These are phyloP conservation scores for Moxostoma hubbsi DNA, from an alignment of 2,797 vertebrate species.

Conservation along the genomic window DNA sequence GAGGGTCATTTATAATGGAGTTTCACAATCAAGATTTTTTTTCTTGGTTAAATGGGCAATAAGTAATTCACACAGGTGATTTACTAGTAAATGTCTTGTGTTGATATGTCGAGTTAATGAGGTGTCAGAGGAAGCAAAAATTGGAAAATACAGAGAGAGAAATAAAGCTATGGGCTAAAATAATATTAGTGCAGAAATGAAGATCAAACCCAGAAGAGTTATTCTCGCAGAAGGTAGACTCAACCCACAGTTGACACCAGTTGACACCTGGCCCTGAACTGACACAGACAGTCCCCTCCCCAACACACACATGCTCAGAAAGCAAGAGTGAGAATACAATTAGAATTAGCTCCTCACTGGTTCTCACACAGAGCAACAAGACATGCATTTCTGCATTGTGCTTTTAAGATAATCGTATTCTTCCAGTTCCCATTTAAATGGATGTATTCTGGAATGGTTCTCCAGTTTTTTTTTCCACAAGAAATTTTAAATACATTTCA, in stretches of 20 bases:
- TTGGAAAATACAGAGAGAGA: slow-evolving; percentile 17
- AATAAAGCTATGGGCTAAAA: not conserved
- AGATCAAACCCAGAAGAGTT: slow-evolving; percentile 33
- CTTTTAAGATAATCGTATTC: not conserved
- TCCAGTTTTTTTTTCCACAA: not conserved
- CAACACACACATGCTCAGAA: slow-evolving; percentile 3
- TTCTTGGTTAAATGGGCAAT: too few relatives aligned
- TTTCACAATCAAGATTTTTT: too few relatives aligned
- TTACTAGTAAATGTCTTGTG: not conserved
- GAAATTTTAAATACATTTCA: not conserved
- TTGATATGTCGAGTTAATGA: not conserved
- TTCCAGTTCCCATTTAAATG: not conserved
- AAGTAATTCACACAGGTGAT: too few relatives aligned
- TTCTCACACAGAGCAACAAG: slow-evolving; percentile 2
- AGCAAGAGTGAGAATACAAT: slow-evolving; percentile 19
- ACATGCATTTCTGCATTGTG: not conserved
- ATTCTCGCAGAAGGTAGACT: slow-evolving; percentile 22
- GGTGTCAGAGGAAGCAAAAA: slow-evolving; percentile 15
- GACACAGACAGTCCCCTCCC: not conserved
- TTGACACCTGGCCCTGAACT: slow-evolving; percentile 20
- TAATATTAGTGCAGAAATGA: not conserved
- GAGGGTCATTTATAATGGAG: too few relatives aligned
- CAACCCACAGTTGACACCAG: slow-evolving; percentile 10
- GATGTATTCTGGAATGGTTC: not conserved
- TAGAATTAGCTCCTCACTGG: slow-evolving; percentile 10